Percentiles rank a stretch among this genome's conserved stretches.
phyloP scores from a whole-genome alignment of 2,113 vertebrate species.

The Mionectes macconnelli region DNA sequence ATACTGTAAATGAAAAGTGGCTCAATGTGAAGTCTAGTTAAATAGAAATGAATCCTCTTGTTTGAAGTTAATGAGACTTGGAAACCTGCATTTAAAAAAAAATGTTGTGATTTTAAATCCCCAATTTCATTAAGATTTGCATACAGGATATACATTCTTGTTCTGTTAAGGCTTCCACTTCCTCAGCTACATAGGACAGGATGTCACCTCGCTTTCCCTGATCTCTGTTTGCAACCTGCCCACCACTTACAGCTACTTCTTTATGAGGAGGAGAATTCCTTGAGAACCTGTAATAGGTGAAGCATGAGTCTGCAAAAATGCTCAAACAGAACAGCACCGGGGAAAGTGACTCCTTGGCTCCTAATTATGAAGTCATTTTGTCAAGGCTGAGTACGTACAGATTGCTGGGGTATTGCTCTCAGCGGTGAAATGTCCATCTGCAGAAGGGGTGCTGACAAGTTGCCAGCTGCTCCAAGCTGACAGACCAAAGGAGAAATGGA shows the following conservation, averaged over 20 bases:
- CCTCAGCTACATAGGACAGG: neutral
- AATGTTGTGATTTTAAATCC: conserved; percentile 47
- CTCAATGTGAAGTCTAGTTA: conserved; percentile 72
- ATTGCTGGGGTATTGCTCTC: conserved; percentile 1
- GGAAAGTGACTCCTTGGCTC: neutral
- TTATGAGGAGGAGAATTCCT: neutral
- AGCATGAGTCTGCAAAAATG: neutral
- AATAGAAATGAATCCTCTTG: conserved; percentile 69
- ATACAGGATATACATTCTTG: neutral
- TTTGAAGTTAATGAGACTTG: conserved; percentile 71
- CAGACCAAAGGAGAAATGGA: conserved; percentile 13
- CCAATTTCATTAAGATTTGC: conserved; percentile 22
- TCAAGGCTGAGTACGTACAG: neutral
- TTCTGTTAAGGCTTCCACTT: neutral
- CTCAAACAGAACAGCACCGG: neutral
- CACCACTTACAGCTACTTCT: neutral
- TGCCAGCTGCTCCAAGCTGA: conserved; percentile 26
- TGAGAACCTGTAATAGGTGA: neutral
- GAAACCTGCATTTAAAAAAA: conserved; percentile 46
- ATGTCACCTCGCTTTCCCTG: neutral
- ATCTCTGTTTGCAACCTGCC: neutral
- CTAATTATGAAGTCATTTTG: neutral
- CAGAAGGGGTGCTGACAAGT: neutral
- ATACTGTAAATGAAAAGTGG: conserved; percentile 73
- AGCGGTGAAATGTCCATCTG: neutral